Base-by-base conservation (phyloP, 2,113 vertebrate genomes). In the Motacilla tschutschensis region DNA sequence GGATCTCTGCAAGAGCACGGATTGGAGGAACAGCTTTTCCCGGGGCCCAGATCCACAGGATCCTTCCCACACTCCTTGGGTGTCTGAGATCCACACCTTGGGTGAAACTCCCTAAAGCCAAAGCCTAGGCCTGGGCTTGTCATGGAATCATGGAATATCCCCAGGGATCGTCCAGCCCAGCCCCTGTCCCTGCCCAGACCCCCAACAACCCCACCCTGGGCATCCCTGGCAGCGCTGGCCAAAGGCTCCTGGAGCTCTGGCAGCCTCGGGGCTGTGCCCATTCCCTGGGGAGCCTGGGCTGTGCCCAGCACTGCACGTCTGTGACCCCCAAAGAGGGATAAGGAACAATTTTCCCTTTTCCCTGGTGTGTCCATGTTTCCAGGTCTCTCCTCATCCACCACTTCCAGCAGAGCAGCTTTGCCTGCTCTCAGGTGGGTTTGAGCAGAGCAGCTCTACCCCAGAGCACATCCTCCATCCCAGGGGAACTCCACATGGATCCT, bases 1-100 rank as follows among this genome's bases (percentile, higher is more conserved):
- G 22, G 14, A 35, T 5, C 51, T 59, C 40, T 59, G 35, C 10
- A 8, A 12, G 48, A 28, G n/a, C 5, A 3, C 3, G n/a, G 38
- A 46, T 44, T 0, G 47, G 28, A 28, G 48, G n/a, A 71, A 38
- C 1, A 31, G 19, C 6, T 9, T 17, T 43, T 13, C 1, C 24
- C 14, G 8, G 14, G 24, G 9, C 0, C 24, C 31, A 14, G 7
- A 46, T n/a, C 40, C 31, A 6, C 19, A 12, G 55, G 14, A 35
- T 15, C 17, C 73, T 70, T 29, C 36, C 12, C 38, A 28, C 9
- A 2, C 3, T 10, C 26, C 8, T 33, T 33, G 33, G 33, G 0
- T 4, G 20, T 26, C 7, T 46, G 47, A 58, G 48, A 46, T 17
- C 8, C 12, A 59, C 6, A 44, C 4, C 10, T 28, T 12, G 50